phyloP scores from a whole-genome alignment of 2,113 vertebrate genomes.

The Oncorhynchus tshawytscha region DNA sequence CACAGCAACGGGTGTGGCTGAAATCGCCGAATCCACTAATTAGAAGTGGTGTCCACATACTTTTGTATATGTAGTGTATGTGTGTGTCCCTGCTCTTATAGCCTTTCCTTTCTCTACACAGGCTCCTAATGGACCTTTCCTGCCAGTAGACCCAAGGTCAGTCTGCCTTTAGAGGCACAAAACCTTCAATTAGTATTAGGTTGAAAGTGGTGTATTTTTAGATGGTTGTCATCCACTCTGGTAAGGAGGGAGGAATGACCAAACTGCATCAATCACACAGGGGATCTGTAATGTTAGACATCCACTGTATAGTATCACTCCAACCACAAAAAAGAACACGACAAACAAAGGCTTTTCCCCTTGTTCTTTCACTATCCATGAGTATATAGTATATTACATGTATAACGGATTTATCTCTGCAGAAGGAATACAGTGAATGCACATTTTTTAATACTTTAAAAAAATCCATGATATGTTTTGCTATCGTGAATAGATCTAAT shows the following conservation, averaged over 20 bases:
- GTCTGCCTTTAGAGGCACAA: slow-evolving; percentile 13
- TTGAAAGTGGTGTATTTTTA: slow-evolving; percentile 31
- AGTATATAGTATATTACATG: background rate
- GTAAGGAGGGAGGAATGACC: slow-evolving; percentile 17
- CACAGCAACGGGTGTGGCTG: too few species aligned
- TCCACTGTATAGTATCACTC: slow-evolving; percentile 3
- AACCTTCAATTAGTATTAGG: slow-evolving; percentile 28
- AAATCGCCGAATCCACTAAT: too few species aligned
- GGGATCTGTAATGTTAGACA: background rate
- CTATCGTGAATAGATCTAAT: background rate
- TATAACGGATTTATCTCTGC: background rate
- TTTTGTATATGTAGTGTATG: too few species aligned
- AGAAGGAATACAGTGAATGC: background rate
- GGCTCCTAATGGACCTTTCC: slow-evolving; percentile 42
- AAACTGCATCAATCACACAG: slow-evolving; percentile 7
- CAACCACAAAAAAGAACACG: slow-evolving; percentile 15
- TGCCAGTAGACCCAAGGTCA: background rate
- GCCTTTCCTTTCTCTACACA: background rate
- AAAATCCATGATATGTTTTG: background rate
- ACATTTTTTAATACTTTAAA: background rate
- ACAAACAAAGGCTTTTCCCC: slow-evolving; percentile 5
- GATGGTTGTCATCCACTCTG: slow-evolving; percentile 18
- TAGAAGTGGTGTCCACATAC: too few species aligned
- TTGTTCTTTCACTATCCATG: background rate
- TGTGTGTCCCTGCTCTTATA: background rate